phyloP scores from a whole-genome alignment of 2,797 vertebrate genomes.

The Bothrops alternatus region DNA sequence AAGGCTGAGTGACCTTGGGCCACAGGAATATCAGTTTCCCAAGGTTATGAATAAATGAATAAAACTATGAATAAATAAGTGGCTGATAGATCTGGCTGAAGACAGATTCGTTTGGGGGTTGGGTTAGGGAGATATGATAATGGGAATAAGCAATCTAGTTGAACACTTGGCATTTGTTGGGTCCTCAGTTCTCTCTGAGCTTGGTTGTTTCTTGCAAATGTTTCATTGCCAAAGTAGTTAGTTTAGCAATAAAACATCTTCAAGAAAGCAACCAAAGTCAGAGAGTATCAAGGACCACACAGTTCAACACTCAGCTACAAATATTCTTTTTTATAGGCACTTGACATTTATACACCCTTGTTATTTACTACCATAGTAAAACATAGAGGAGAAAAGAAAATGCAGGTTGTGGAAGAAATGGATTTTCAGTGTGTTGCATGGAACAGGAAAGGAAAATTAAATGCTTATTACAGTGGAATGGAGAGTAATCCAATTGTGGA shows the following conservation, averaged over 20 bases:
- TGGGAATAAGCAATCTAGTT: not conserved
- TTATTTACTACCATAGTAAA: not conserved
- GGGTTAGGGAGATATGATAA: not conserved
- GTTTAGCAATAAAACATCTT: not conserved
- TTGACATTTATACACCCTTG: not conserved
- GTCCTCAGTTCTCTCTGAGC: not conserved
- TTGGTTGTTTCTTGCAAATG: not conserved
- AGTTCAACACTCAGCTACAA: not conserved
- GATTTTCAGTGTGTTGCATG: not conserved
- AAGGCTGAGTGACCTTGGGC: not conserved
- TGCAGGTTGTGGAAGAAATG: not conserved
- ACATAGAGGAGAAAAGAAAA: not conserved
- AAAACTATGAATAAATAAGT: not conserved
- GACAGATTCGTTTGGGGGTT: not conserved
- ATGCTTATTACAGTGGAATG: not conserved
- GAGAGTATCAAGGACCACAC: not conserved
- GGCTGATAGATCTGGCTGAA: not conserved
- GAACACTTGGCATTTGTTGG: not conserved
- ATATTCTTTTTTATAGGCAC: not conserved
- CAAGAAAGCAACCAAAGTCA: not conserved
- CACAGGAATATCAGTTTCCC: not conserved
- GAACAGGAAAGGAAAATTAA: not conserved
- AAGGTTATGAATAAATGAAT: not conserved
- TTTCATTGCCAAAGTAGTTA: not conserved
- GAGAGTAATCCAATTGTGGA: not conserved